Evolutionary conservation across 2,797 vertebrate genomes (phyloP).

Genomic region (Pipistrellus kuhlii): DNA sequence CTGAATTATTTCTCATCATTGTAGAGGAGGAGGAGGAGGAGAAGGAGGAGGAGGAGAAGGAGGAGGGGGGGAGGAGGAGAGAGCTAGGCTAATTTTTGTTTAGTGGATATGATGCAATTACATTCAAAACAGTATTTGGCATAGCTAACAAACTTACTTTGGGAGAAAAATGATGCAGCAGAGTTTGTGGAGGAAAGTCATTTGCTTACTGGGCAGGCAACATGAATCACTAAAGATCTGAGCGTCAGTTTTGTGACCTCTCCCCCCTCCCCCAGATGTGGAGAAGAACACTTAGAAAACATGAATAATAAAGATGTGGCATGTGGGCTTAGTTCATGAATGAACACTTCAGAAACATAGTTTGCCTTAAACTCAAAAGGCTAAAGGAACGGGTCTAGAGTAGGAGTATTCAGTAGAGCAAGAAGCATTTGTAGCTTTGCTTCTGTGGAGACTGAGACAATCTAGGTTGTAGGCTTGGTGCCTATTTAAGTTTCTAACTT

Average conservation of each 20-base stretch:
- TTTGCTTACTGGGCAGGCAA: background rate
- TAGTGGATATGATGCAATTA: background rate
- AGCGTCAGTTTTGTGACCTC: background rate
- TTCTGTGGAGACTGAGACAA: background rate
- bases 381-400: conserved; percentile 3
- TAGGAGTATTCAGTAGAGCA: conserved; percentile 58
- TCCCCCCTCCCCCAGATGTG: background rate
- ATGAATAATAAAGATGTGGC: background rate
- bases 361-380: conserved; percentile 66
- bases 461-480: background rate
- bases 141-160: background rate
- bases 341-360: background rate
- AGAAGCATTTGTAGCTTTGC: conserved; percentile 33
- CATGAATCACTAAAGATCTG: conserved; percentile 19
- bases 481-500: background rate
- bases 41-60: background rate
- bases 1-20: conserved; percentile 30
- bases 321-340: background rate
- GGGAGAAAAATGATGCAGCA: background rate
- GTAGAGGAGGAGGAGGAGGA: no score
- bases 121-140: background rate
- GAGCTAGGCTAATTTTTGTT: background rate
- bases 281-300: background rate
- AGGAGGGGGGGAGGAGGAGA: background rate
- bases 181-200: background rate